phyloP scores from a whole-genome alignment of 2,888 invertebrate genomes.

The Limenitis camilla region DNA sequence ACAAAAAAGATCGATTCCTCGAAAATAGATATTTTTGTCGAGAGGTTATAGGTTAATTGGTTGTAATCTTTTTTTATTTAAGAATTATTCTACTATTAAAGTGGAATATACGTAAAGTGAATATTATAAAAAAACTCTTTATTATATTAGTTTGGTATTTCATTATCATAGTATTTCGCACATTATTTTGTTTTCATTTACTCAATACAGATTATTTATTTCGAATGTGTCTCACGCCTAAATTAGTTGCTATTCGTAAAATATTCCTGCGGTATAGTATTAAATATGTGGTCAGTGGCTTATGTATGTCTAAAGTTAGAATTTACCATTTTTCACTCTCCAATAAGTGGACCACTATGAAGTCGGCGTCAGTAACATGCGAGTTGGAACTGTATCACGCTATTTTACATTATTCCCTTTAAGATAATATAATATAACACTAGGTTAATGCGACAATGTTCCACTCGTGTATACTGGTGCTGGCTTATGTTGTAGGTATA shows the following conservation, averaged over 20 bases:
- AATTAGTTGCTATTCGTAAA: constrained; percentile 13
- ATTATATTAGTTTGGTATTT: too few species aligned
- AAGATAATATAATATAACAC: not conserved
- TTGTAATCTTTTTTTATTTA: too few species aligned
- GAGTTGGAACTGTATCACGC: constrained; percentile 2
- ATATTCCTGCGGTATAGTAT: constrained; percentile 13
- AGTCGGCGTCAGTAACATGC: not conserved
- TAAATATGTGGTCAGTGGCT: constrained; percentile 12
- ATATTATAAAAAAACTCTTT: too few species aligned
- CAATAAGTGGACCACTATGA: constrained; percentile 6
- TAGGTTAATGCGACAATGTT: not conserved
- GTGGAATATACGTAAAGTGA: too few species aligned
- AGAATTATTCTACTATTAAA: too few species aligned
- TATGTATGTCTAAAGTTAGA: constrained; percentile 8
- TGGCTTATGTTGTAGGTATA: not conserved
- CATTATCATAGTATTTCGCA: too few species aligned
- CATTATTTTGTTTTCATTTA: not conserved
- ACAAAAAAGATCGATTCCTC: too few species aligned
- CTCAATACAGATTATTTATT: not conserved
- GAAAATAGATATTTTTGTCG: too few species aligned
- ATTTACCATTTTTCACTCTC: constrained; percentile 6
- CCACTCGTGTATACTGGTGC: not conserved
- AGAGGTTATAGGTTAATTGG: too few species aligned
- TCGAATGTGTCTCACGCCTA: not conserved
- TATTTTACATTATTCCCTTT: not conserved